Conservation (phyloP, 2,888 invertebrate species). For the Phalera bucephala region DNA sequence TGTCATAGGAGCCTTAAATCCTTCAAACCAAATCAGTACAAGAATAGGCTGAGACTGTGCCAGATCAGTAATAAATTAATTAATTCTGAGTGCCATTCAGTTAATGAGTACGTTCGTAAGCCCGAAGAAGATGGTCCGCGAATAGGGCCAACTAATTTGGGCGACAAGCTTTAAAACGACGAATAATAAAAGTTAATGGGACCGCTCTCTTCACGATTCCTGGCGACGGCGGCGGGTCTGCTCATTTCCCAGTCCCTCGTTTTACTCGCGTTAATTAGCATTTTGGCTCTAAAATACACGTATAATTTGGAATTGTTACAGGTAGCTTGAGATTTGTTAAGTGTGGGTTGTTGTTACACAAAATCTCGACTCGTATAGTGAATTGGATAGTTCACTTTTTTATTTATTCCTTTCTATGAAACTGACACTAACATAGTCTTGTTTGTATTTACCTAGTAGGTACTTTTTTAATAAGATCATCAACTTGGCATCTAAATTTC, state of each 20-base stretch:
- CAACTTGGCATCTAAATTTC: no score
- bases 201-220: slow-evolving; percentile 74
- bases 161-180: slow-evolving; percentile 75
- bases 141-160: slow-evolving; percentile 79
- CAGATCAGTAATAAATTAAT: slow-evolving; percentile 51
- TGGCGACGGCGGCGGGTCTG: slow-evolving; percentile 60
- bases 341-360: no score
- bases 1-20: no score
- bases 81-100: slow-evolving; percentile 55
- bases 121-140: slow-evolving; percentile 60
- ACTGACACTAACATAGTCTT: no score
- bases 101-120: slow-evolving; percentile 57
- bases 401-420: no score
- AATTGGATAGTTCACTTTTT: no score
- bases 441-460: no score
- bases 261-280: slow-evolving; percentile 76
- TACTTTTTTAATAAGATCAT: no score
- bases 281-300: slow-evolving; percentile 73
- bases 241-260: slow-evolving; percentile 70
- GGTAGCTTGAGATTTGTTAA: slow-evolving; percentile 32
- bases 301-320: slow-evolving; percentile 59
- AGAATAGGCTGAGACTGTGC: no score
- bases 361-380: no score
- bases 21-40: no score
- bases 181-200: slow-evolving; percentile 80